Evolutionary conservation across 92 coral and sea anemone genomes (phyloP).

Genomic region (Phenganax stokvisi): DNA sequence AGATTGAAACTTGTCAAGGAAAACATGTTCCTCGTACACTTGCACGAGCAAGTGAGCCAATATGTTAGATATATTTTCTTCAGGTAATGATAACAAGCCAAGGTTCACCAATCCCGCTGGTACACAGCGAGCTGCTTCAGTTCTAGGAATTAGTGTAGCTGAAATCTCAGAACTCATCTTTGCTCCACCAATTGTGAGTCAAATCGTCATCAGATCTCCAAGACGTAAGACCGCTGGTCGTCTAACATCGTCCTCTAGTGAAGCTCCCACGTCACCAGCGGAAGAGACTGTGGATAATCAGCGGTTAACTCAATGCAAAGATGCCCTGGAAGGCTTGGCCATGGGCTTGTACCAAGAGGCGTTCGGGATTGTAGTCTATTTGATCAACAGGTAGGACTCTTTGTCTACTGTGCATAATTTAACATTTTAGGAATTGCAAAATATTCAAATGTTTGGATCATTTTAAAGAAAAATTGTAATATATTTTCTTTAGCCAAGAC

Average conservation of each 20-base stretch:
- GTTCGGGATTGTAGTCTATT: slow-evolving; percentile 64
- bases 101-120: slow-evolving; percentile 93
- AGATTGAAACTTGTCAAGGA: not conserved
- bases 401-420: too few relatives aligned
- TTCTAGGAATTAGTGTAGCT: slow-evolving; percentile 74
- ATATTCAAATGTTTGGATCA: too few relatives aligned
- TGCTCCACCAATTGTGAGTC: slow-evolving; percentile 95
- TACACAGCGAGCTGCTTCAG: slow-evolving; percentile 83
- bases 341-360: slow-evolving; percentile 92
- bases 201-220: slow-evolving; percentile 69
- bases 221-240: slow-evolving; percentile 61
- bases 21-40: too few relatives aligned
- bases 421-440: too few relatives aligned
- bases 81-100: slow-evolving; percentile 92
- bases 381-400: slow-evolving; percentile 67
- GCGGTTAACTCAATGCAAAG: slow-evolving; percentile 57
- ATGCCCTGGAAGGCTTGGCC: slow-evolving; percentile 90
- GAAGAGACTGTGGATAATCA: slow-evolving; percentile 52
- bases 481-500: not conserved
- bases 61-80: not conserved
- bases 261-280: slow-evolving; percentile 60
- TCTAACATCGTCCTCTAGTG: slow-evolving; percentile 53
- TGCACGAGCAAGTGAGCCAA: too few relatives aligned
- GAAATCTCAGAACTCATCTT: slow-evolving; percentile 88
- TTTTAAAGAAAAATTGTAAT: not conserved